phyloP scores from a whole-genome alignment of 2,113 vertebrate genomes.

The Merops nubicus region DNA sequence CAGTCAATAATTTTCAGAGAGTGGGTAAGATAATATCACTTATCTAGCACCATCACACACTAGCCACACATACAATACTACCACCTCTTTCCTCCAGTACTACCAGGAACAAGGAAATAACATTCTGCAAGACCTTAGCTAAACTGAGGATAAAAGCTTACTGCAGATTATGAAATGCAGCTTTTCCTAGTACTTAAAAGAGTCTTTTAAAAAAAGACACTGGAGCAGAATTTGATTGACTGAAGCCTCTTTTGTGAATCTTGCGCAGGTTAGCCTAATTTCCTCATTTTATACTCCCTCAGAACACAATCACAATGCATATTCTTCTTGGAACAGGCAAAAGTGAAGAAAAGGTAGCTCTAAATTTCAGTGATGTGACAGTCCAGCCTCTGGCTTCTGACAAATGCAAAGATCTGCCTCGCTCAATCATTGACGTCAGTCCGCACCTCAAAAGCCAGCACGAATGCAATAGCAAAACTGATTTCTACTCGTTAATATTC shows the following conservation, averaged over 20 bases:
- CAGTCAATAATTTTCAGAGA: not conserved
- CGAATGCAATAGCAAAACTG: not conserved
- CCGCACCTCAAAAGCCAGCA: not conserved
- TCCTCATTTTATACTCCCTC: not conserved
- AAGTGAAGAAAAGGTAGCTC: not conserved
- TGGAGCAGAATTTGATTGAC: not conserved
- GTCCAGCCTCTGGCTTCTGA: not conserved
- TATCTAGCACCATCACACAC: not conserved
- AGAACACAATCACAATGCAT: not conserved
- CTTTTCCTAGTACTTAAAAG: not conserved
- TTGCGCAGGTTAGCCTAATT: not conserved
- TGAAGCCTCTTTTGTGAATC: not conserved
- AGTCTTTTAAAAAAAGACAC: not conserved
- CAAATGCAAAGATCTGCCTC: not conserved
- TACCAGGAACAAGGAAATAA: not conserved
- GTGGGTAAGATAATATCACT: not conserved
- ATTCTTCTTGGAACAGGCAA: not conserved
- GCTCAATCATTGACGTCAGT: not conserved
- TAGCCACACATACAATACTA: not conserved
- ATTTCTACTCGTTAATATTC: not conserved
- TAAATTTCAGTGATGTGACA: not conserved
- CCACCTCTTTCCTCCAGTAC: not conserved
- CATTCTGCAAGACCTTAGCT: not conserved
- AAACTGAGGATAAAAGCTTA: not conserved
- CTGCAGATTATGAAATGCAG: not conserved